Evolutionary conservation across 2,888 invertebrate genomes (phyloP).

Genomic region (Gortyna flavago): DNA sequence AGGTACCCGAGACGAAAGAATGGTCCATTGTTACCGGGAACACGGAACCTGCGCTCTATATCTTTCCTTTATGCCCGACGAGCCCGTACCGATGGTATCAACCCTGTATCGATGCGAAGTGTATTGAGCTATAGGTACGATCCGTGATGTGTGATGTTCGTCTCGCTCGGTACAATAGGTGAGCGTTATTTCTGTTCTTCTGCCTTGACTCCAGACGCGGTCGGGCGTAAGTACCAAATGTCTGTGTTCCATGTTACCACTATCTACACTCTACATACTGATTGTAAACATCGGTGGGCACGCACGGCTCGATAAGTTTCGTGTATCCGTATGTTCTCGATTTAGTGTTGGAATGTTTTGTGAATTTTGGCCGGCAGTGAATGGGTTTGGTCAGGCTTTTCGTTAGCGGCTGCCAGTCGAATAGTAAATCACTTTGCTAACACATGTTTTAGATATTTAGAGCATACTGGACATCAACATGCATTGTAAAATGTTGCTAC

Average conservation of each 20-base stretch:
- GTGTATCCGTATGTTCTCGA: conserved; percentile 40
- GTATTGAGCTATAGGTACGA: conserved; percentile 68
- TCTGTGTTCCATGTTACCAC: conserved; percentile 59
- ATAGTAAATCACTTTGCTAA: conserved; percentile 44
- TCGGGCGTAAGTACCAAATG: conserved; percentile 49
- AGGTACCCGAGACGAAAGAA: conserved; percentile 40
- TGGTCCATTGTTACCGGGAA: conserved; percentile 44
- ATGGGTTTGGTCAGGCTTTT: conserved; percentile 41
- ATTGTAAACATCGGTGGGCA: conserved; percentile 63
- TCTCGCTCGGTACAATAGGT: conserved; percentile 83
- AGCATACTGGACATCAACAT: background rate
- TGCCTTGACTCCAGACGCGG: conserved; percentile 77
- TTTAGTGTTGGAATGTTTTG: conserved; percentile 36
- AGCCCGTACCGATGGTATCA: conserved; percentile 48
- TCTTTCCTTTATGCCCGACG: conserved; percentile 38
- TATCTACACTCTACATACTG: conserved; percentile 65
- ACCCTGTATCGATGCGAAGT: conserved; percentile 59
- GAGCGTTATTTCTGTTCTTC: conserved; percentile 85
- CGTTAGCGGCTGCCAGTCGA: conserved; percentile 20
- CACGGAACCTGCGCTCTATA: conserved; percentile 47
- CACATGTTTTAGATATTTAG: conserved; percentile 39
- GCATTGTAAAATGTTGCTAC: background rate
- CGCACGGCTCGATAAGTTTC: conserved; percentile 53
- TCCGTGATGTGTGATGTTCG: conserved; percentile 76
- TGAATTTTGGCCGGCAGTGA: conserved; percentile 27